Evolutionary conservation across 2,797 vertebrate genomes (phyloP).

Genomic region (Tinamus major): DNA sequence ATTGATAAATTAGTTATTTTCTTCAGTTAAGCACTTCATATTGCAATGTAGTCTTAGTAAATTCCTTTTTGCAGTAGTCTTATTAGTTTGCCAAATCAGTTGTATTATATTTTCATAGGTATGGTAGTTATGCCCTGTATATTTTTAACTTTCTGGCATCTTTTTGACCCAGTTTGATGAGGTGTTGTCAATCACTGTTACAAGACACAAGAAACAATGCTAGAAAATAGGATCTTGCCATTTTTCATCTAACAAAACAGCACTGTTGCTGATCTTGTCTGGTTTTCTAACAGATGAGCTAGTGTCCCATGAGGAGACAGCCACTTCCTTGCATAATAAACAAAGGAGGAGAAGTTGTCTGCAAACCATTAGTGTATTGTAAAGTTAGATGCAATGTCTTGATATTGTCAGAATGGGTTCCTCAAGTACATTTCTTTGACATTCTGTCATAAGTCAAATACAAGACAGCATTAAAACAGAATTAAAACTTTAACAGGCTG

Average conservation of each 20-base stretch:
- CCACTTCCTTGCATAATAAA: conserved; percentile 69
- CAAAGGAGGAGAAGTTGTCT: conserved; percentile 67
- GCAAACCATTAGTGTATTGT: conserved; percentile 65
- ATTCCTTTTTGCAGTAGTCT: not conserved
- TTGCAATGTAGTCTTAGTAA: not conserved
- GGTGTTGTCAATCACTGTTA: conserved; percentile 6
- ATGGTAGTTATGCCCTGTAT: not conserved
- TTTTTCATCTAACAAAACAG: conserved; percentile 52
- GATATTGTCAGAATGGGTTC: conserved; percentile 58
- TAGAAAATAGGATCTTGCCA: conserved; percentile 30
- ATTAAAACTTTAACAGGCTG: conserved; percentile 31
- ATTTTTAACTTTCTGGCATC: conserved; percentile 7
- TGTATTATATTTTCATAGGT: not conserved
- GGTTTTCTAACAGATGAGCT: conserved; percentile 65
- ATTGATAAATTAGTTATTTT: conserved; percentile 55
- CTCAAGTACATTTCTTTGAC: conserved; percentile 56
- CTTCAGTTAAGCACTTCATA: not conserved
- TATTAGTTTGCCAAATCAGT: not conserved
- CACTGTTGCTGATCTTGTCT: conserved; percentile 52
- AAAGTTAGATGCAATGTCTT: conserved; percentile 60
- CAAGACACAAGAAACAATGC: conserved; percentile 1
- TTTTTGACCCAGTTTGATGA: conserved; percentile 2
- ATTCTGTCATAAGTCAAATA: conserved; percentile 61
- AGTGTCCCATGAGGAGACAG: conserved; percentile 64
- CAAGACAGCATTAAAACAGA: conserved; percentile 58